Percentiles rank a stretch among this genome's conserved stretches.
These are phyloP conservation scores for Teleopsis dalmanni DNA, from an alignment of 1,140 invertebrate species.

Conservation along the genomic window DNA sequence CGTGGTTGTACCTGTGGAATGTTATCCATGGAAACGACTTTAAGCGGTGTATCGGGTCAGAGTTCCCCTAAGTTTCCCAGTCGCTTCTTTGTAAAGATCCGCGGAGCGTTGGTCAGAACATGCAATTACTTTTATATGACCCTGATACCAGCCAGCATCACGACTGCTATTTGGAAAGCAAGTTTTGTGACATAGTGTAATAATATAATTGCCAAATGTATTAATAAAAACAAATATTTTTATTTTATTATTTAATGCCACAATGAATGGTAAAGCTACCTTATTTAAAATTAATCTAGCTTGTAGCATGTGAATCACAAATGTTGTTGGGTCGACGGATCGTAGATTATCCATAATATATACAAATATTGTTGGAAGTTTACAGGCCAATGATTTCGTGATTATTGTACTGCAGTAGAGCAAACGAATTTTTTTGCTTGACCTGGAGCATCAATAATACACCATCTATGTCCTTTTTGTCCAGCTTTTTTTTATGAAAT, in stretches of 20 bases:
- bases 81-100: too few relatives aligned
- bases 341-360: slow-evolving; percentile 93
- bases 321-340: slow-evolving; percentile 88
- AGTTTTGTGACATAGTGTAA: too few relatives aligned
- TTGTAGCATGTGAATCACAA: slow-evolving; percentile 99
- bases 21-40: too few relatives aligned
- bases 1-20: too few relatives aligned
- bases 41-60: too few relatives aligned
- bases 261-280: slow-evolving; percentile 89
- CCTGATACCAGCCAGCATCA: too few relatives aligned
- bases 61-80: too few relatives aligned
- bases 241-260: slow-evolving; percentile 83
- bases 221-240: background rate
- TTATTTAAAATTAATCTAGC: slow-evolving; percentile 99
- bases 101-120: too few relatives aligned
- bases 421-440: slow-evolving; percentile 99
- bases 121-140: too few relatives aligned
- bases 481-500: slow-evolving; percentile 72
- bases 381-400: slow-evolving; percentile 85
- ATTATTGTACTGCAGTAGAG: slow-evolving; percentile 97
- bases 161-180: too few relatives aligned
- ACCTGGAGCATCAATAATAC: slow-evolving; percentile 93
- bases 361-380: slow-evolving; percentile 88
- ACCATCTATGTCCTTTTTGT: slow-evolving; percentile 64
- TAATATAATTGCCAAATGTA: too few relatives aligned